Evolutionary conservation across 2,797 vertebrate species (phyloP).

Genomic region (Poecilia gillii): DNA sequence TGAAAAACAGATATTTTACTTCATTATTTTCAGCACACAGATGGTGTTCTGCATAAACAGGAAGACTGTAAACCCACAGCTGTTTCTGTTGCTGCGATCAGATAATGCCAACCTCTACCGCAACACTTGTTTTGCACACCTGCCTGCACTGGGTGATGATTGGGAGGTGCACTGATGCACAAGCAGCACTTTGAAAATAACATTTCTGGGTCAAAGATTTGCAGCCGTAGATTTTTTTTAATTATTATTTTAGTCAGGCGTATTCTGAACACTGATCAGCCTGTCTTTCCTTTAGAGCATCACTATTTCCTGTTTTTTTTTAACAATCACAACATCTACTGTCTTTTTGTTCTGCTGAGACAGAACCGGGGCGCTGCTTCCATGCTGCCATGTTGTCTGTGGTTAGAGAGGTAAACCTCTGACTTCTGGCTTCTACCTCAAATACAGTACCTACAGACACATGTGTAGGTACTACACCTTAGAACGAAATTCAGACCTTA

Average conservation of each 20-base stretch:
- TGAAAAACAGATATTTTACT: conserved; percentile 54
- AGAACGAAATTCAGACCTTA: not conserved
- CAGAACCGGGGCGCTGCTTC: not conserved
- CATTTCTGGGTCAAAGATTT: not conserved
- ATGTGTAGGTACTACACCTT: not conserved
- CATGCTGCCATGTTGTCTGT: not conserved
- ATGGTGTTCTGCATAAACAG: conserved; percentile 18
- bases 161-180: not conserved
- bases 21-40: conserved; percentile 15
- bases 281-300: not conserved
- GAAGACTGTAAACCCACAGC: conserved; percentile 22
- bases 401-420: conserved; percentile 7
- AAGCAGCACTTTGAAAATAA: not conserved
- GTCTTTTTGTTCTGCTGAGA: not conserved
- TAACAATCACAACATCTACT: not conserved
- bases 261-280: not conserved
- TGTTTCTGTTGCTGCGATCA: conserved; percentile 5
- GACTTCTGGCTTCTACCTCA: not conserved
- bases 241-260: not conserved
- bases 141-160: rapidly evolving
- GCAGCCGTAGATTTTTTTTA: not conserved
- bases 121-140: not conserved
- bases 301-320: not conserved
- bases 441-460: not conserved
- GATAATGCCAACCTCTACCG: conserved; percentile 24